Evolutionary conservation across 2,797 vertebrate genomes (phyloP).

Genomic region (Oryzias sinensis): DNA sequence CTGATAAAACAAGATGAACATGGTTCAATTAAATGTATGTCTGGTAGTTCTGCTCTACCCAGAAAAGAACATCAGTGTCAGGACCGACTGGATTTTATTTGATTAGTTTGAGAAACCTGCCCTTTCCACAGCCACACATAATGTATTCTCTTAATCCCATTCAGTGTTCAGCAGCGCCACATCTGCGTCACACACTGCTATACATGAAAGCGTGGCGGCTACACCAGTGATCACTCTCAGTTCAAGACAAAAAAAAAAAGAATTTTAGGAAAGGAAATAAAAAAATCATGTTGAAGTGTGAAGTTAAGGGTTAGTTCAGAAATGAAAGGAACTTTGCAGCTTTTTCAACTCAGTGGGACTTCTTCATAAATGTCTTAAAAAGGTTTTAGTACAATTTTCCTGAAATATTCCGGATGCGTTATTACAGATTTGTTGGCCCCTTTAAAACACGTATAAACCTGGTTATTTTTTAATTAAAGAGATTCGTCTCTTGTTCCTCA

Average conservation of each 20-base stretch:
- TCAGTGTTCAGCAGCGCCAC: constrained; percentile 6
- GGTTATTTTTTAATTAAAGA: too few species aligned
- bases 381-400: too few species aligned
- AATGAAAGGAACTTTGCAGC: background rate
- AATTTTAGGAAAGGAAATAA: background rate
- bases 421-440: too few species aligned
- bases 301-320: background rate
- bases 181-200: constrained; percentile 6
- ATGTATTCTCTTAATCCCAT: constrained; percentile 28
- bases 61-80: constrained; percentile 18
- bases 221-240: background rate
- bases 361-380: too few species aligned
- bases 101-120: constrained; percentile 35
- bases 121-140: constrained; percentile 11
- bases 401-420: too few species aligned
- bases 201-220: constrained; percentile 8
- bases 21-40: constrained; percentile 21
- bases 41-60: background rate
- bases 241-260: background rate
- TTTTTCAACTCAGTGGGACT: background rate
- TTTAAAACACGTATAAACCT: too few species aligned
- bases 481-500: too few species aligned
- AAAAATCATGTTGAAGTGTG: background rate
- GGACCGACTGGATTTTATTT: constrained; percentile 18
- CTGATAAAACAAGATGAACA: constrained; percentile 2